Evolutionary conservation across 1,140 invertebrate genomes (phyloP), one percentile per base, ranked within the genome.

Genomic region (Brachionus calyciflorus): DNA sequence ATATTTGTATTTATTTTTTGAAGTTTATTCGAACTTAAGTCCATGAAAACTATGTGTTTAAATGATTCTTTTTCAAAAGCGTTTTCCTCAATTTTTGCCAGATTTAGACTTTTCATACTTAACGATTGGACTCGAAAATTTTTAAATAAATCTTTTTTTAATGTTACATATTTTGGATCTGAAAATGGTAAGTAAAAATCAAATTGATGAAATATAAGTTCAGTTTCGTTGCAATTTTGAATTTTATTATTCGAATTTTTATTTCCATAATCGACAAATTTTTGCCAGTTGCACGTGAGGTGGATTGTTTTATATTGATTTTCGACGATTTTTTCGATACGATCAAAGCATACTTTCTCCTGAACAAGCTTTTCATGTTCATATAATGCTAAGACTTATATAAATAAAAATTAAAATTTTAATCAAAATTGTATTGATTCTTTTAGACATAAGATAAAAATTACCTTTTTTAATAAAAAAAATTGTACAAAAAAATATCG

Each of bases 241-340:
- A 46, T 44, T 14, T 70, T 24, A 14, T 24, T 19, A 7, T 5
- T 10, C 19, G 33, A 28, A 30, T 30, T 17, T 14, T 48, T 70
- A 14, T 70, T 19, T n/a, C 17, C 21, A 30, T 28, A 26, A 33
- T 70, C 65, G 9, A 70, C 44, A 17, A 70, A 70, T 10, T 70
- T 48, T 5, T 24, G 28, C 65, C 65, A 70, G 65, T 70, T 33
- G 40, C 65, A 70, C 46, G 14, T 70, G 10, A 70, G 48, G 3
- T 17, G 0, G 7, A 70, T 70, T 10, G 48, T 28, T 14, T 21
- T 70, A 40, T 28, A 70, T 19, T 48, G 40, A 6, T 51, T 51
- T 26, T 46, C 65, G n/a, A 49, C 46, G 21, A 30, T 9, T 5
- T 40, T 6, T 28, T 33, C 0, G n/a, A 28, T 49, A 24, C 19